Percentiles rank a stretch among this genome's conserved stretches.
These are phyloP conservation scores for Varroa destructor DNA, from an alignment of 1,140 invertebrate genomes.

Conservation along the genomic window DNA sequence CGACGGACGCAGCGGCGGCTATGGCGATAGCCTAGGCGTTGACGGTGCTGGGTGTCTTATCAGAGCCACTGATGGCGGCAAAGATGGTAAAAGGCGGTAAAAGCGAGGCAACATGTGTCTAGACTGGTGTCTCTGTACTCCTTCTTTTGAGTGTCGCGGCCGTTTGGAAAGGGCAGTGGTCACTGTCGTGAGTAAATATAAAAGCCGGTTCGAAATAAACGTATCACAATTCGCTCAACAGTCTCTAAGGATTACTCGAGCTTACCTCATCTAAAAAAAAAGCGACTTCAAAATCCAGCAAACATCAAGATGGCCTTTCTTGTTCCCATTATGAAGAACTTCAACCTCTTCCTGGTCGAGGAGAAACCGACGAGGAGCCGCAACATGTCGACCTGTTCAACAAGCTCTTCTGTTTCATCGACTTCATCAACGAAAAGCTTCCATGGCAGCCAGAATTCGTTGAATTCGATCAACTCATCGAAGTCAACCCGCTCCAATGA, in stretches of 20 bases:
- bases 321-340: slow-evolving; percentile 26
- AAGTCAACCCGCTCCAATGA: slow-evolving; percentile 1
- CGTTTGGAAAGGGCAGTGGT: slow-evolving; percentile 1
- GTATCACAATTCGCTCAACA: background rate
- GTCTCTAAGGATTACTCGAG: slow-evolving; percentile 21
- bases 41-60: no score
- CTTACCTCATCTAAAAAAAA: background rate
- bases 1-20: no score
- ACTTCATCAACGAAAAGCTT: background rate
- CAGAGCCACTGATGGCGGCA: no score
- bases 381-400: slow-evolving; percentile 10
- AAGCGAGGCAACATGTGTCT: no score
- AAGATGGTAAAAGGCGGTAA: no score
- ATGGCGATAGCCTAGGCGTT: no score
- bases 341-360: slow-evolving; percentile 15
- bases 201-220: background rate
- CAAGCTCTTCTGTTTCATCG: background rate
- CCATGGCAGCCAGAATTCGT: slow-evolving; percentile 18
- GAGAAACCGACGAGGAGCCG: background rate
- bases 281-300: background rate
- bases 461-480: background rate
- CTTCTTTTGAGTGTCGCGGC: background rate
- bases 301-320: background rate
- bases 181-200: slow-evolving; percentile 2
- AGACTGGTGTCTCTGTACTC: background rate